phyloP scores from a whole-genome alignment of 2,888 invertebrate species.

The Eupithecia inturbata region DNA sequence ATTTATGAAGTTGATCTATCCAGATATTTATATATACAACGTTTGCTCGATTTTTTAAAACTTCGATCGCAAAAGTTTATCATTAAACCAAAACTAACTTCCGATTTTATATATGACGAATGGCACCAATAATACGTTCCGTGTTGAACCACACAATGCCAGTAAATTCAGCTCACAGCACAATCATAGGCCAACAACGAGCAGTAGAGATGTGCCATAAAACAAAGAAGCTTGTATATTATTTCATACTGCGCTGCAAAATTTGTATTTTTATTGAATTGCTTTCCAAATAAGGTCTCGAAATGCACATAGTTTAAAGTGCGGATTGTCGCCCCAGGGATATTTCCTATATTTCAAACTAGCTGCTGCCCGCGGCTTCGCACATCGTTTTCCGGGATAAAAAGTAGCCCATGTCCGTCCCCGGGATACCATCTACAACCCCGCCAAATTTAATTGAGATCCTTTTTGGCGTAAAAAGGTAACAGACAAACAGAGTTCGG shows the following conservation, averaged over 20 bases:
- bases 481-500: too few relatives aligned
- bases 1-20: too few relatives aligned
- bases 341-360: too few relatives aligned
- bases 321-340: not conserved
- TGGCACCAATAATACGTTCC: constrained; percentile 24
- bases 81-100: constrained; percentile 7
- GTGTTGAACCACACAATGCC: constrained; percentile 32
- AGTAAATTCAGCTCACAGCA: constrained; percentile 29
- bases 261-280: not conserved
- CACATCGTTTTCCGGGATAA: too few relatives aligned
- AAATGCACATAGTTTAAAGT: not conserved
- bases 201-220: constrained; percentile 10
- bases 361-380: too few relatives aligned
- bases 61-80: not conserved
- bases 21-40: not conserved
- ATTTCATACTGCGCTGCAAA: not conserved
- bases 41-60: not conserved
- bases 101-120: constrained; percentile 25
- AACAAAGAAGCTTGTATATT: not conserved
- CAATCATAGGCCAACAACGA: constrained; percentile 28
- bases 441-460: too few relatives aligned
- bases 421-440: too few relatives aligned
- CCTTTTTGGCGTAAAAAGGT: too few relatives aligned
- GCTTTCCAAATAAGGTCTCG: not conserved
- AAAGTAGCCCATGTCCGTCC: too few relatives aligned